Evolutionary conservation across 2,113 vertebrate genomes (phyloP), one percentile per base, ranked within the genome.

Genomic region (Bufo bufo): DNA sequence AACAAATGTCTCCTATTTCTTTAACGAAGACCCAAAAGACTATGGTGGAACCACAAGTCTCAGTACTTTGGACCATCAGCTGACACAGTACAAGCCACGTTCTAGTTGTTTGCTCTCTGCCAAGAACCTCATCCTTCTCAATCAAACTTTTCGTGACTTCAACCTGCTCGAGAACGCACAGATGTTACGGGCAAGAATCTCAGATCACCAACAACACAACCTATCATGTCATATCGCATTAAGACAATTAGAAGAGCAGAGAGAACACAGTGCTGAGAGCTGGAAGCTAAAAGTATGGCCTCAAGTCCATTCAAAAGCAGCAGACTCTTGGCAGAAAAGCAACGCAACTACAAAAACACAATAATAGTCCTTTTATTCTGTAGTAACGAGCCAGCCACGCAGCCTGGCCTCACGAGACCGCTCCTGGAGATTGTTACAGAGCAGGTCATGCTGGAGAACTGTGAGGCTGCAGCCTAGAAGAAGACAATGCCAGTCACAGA

Each of bases 341-440:
- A 77, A 54, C n/a, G 61, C 81, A 89, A 89, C 87, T 89, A 77
- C 20, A 66, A 61, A 89, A 89, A 89, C 82, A 89, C 82, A 89
- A 89, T 66, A 89, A 84, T 69, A 78, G 81, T 4, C 54, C 61
- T 71, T 88, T 89, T 89, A 33, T 78, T 77, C 54, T 78, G 23
- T 14, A 45, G 50, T 89, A 77, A 84, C 84, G 81, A 83, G 61
- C 49, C 58, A 82, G 72, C 87, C 82, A 69, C 54, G 50, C 2
- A 52, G 59, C 16, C 13, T 0, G 9, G 45, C 66, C 82, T 84
- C 82, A 69, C n/a, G 49, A 33, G 82, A 69, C 82, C 49, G 10
- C 63, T 84, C 49, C 82, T 14, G 63, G 45, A 69, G 59, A 77
- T 52, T 49, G 87, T 75, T 89, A 84, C 66, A 23, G n/a, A 74